A percentile compares a stretch with the other conserved stretches of the same genome.
These are phyloP conservation scores for Balearica regulorum DNA, from an alignment of 2,797 vertebrate genomes.

Conservation along the genomic window DNA sequence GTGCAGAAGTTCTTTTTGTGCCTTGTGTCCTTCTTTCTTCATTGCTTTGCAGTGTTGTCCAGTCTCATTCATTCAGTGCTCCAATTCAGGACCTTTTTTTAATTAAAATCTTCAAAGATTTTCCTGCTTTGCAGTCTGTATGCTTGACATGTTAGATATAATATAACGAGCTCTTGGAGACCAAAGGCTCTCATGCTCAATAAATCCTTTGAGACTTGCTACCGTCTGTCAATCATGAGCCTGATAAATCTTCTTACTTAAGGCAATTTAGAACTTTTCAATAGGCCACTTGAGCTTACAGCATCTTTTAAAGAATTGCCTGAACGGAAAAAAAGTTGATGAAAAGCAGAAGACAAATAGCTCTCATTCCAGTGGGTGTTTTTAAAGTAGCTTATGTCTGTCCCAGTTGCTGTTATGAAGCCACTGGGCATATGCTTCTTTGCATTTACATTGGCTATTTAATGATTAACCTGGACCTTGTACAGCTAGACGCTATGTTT, in stretches of 20 bases:
- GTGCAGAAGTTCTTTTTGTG: background rate
- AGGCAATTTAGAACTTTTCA: constrained; percentile 46
- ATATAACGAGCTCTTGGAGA: background rate
- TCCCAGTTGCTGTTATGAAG: background rate
- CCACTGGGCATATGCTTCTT: background rate
- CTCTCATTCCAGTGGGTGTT: background rate
- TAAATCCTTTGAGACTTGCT: constrained; percentile 23
- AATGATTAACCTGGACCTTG: background rate
- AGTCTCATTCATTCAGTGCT: background rate
- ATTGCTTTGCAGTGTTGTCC: background rate
- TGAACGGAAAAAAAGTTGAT: constrained; percentile 4
- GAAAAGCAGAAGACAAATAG: constrained; percentile 22
- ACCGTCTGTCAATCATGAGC: constrained; percentile 20
- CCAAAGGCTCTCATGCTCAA: background rate
- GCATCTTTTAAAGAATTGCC: background rate
- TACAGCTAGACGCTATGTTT: background rate
- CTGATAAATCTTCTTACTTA: constrained; percentile 42
- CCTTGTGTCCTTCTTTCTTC: background rate
- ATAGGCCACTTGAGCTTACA: background rate
- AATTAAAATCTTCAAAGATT: constrained; percentile 9
- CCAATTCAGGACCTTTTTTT: background rate
- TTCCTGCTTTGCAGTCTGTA: background rate
- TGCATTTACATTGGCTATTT: background rate
- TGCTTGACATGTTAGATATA: background rate
- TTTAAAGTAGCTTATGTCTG: background rate